Base-by-base conservation (phyloP, 37 sponge, comb jelly and placozoan species). In the Spongilla lacustris region DNA sequence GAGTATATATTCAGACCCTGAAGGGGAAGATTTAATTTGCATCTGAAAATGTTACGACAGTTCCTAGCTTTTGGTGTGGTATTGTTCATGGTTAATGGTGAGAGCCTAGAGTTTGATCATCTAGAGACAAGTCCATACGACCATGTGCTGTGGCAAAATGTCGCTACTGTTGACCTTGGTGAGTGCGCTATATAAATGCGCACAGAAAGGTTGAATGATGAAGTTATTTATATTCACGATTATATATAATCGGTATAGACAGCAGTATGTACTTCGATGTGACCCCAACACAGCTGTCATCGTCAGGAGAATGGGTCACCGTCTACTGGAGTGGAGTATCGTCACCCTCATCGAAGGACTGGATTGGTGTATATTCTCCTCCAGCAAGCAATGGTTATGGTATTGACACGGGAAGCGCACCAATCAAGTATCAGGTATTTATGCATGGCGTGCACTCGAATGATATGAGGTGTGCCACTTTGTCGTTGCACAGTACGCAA, bases 361-460 rank as follows among this genome's bases (percentile, higher is more conserved):
- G 89, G 81, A 81, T 92, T 23, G 92, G 85, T 26, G 89, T 88
- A 29, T 92, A 84, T 82, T 83, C 88, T 19, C 92, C 92, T 36
- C 88, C 92, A 4, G 36, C 71, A 27, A 81, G 71, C 36, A 81
- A 81, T 35, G 37, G n/a, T 76, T 85, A 85, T 25, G 50, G 29
- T 31, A 77, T 92, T 26, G 38, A 92, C 41, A 85, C 85, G n/a
- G 1, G 78, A 5, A 80, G 75, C 2, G 89, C 89, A 4, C 92
- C 92, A 8, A 71, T 92, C 78, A 88, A 88, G 50, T 50, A 77
- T 23, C 32, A 83, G 89, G 89, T 90, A 19, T n/a, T n/a, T n/a
- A n/a, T n/a, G n/a, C n/a, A n/a, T 58, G 58, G 11, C 58, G 11
- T 58, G 19, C 58, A 58, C 21, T 58, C 19, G 4, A 6, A 17